phyloP scores from a whole-genome alignment of 2,888 invertebrate species.

The Myopa testacea region DNA sequence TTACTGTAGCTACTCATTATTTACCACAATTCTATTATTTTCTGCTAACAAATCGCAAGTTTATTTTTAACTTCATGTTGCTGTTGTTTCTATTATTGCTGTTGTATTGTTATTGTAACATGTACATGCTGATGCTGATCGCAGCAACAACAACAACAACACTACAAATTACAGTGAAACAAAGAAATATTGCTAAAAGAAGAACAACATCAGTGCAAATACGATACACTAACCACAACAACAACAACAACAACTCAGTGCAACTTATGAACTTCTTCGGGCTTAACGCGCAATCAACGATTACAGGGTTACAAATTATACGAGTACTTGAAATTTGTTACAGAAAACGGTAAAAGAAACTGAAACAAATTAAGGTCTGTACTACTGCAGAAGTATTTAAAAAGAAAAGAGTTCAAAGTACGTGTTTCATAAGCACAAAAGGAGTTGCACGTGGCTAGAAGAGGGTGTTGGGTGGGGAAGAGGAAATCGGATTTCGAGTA shows the following conservation, averaged over 20 bases:
- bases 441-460: background rate
- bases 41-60: slow-evolving; percentile 36
- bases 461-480: no score
- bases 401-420: no score
- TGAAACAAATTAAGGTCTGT: no score
- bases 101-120: slow-evolving; percentile 1
- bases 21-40: slow-evolving; percentile 34
- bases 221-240: no score
- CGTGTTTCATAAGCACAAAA: background rate
- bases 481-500: no score
- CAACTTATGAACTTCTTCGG: slow-evolving; percentile 23
- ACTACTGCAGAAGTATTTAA: no score
- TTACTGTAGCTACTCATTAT: slow-evolving; percentile 16
- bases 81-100: slow-evolving; percentile 36
- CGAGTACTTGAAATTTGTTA: slow-evolving; percentile 19
- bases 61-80: slow-evolving; percentile 60
- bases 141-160: slow-evolving; percentile 47
- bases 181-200: slow-evolving; percentile 44
- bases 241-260: no score
- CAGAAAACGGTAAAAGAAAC: background rate
- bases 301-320: slow-evolving; percentile 14
- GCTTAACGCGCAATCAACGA: slow-evolving; percentile 37
- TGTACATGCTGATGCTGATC: slow-evolving; percentile 13
- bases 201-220: slow-evolving; percentile 51
- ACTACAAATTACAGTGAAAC: background rate